Conservation (phyloP, 2,113 vertebrate genomes). For the Microcebus jonahi region DNA sequence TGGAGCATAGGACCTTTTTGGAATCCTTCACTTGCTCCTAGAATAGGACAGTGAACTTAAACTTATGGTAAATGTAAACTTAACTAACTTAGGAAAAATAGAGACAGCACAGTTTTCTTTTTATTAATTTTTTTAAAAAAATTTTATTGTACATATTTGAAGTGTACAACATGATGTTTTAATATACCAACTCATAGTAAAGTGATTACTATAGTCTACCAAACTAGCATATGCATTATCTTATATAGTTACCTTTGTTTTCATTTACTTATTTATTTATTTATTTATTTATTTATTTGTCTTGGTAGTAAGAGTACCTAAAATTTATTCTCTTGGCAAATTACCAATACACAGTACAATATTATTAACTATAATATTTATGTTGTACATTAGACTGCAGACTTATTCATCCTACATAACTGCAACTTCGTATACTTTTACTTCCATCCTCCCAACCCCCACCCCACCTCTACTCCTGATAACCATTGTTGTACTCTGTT, state of each 20-base stretch:
- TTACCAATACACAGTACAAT: not conserved
- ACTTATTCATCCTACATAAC: not conserved
- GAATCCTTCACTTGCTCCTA: not conserved
- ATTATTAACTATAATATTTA: not conserved
- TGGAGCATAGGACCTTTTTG: not conserved
- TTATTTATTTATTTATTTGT: not conserved
- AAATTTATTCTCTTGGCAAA: not conserved
- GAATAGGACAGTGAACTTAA: not conserved
- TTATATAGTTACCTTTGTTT: not conserved
- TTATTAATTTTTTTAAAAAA: not conserved
- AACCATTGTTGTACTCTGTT: not conserved
- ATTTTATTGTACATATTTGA: not conserved
- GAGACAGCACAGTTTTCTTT: not conserved
- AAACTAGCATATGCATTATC: not conserved
- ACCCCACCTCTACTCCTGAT: too few relatives aligned
- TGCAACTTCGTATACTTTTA: not conserved
- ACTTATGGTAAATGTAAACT: not conserved
- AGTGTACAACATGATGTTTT: not conserved
- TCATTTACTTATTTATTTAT: not conserved
- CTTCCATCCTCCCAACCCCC: not conserved
- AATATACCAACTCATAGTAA: not conserved
- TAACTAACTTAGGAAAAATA: conserved; percentile 1
- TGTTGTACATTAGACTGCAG: not conserved
- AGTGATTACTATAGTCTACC: not conserved
- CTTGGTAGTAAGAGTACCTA: not conserved